Base-by-base conservation (phyloP, 2,797 vertebrate genomes). In the Cuculus canorus region DNA sequence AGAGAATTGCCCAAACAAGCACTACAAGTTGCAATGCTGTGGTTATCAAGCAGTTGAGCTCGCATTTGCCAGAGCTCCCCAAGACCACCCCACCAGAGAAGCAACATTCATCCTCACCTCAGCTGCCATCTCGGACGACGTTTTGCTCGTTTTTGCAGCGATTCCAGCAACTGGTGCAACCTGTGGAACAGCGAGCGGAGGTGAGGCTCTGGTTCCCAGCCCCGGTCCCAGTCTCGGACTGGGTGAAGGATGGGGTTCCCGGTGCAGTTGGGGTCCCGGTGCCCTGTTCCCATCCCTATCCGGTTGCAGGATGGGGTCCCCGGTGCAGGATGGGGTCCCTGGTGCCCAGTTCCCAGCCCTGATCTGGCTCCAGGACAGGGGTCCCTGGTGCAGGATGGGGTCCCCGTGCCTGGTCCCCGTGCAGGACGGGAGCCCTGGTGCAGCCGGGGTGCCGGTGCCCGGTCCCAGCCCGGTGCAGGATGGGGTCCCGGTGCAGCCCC, bases 101-200 rank as follows among this genome's bases (percentile, higher is more conserved):
- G 24, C 88, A 24, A 37, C 84, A 56, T 37, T 52, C 64, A 24
- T 33, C 10, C 97, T 98, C 95, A 98, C 98, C 97, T 98, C 97
- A 7, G 97, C 96, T 68, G 98, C 97, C 98, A 98, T 98, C 61
- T 48, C 94, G 66, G 95, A 95, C 57, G 91, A 71, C 39, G 92
- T 84, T 3, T 28, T 35, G 50, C 79, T 88, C 10, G 37, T 11
- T 5, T 69, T 78, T 22, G 57, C 50, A 4, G 87, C 71, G 53
- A 88, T 83, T 54, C 85, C 25, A 16, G 75, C 84, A 60, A 72
- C 64, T 73, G 47, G 23, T 39, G 57, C 82, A 64, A 82, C 85
- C 95, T 94, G 88, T 17, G 94, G 95, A 23, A 93, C 87, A 95
- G 93, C 33, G 71, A 59, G 21, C 43, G 3, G 16, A 81, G 27